Base-by-base conservation (phyloP, 37 sponge, comb jelly and placozoan genomes). In the Chondrosia reniformis region DNA sequence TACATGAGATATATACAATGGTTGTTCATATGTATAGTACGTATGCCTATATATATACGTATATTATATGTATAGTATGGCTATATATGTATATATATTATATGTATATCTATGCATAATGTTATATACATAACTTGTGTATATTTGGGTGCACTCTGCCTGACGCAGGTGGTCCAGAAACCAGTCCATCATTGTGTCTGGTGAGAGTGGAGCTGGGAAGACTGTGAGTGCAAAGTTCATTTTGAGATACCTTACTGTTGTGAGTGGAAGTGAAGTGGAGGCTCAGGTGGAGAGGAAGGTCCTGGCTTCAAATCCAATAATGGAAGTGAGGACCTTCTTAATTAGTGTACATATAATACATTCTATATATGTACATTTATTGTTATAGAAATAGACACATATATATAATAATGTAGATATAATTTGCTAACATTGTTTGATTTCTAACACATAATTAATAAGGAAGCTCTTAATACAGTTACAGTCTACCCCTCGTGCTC, bases 201-300 rank as follows among this genome's bases (percentile, higher is more conserved):
- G 97, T 6, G 97, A 96, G 81, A 85, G 86, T 80, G 97, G 97
- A 55, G 93, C 97, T 42, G 97, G 97, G 24, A 96, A 96, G 84
- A 96, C 97, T 0, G 91, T 92, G 30, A 89, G 88, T 58, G 97
- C 97, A 22, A 93, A 90, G 84, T 89, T 83, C 76, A 77, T 84
- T 46, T 84, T 96, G 93, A 76, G 91, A 59, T 96, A 96, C 75
- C 89, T 92, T 67, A 93, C 97, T 30, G 71, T 87, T 17, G 86
- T 96, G 78, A 88, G 92, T 30, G 92, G 92, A 52, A 87, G 87
- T 42, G 82, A 83, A 40, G 63, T 58, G 17, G 90, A 89, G 69
- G 75, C 88, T 1, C 79, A 84, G 5, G 73, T 96, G 24, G 97
- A 96, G 84, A 89, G 61, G 79, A 91, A 85, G 45, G 93, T 96